These are phyloP conservation scores for Lucilia cuprina DNA, from an alignment of 1,140 invertebrate species.

Conservation along the genomic window DNA sequence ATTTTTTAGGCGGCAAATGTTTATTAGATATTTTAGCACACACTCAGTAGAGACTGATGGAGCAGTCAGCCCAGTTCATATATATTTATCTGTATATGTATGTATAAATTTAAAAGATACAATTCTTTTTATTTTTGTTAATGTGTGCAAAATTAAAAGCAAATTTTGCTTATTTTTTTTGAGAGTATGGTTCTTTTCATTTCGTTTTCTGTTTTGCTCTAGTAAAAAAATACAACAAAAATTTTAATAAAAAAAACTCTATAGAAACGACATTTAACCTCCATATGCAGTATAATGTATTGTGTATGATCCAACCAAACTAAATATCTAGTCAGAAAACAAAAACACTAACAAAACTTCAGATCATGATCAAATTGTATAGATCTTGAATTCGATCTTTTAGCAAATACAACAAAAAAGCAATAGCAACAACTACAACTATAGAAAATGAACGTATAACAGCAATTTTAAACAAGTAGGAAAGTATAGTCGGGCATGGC, in stretches of 20 bases:
- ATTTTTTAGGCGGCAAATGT: conserved; percentile 12
- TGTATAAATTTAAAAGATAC: too few species aligned
- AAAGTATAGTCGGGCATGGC: too few species aligned
- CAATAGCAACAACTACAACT: background rate
- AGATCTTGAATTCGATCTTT: conserved; percentile 13
- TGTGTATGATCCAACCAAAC: background rate
- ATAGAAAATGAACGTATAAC: background rate
- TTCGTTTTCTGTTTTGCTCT: background rate
- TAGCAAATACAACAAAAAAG: background rate
- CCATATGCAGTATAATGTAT: background rate
- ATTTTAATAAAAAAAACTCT: background rate
- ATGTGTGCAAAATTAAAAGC: background rate
- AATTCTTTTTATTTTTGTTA: background rate
- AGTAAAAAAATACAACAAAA: background rate
- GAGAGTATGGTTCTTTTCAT: background rate
- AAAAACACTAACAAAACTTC: background rate
- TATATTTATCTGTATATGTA: too few species aligned
- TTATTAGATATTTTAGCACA: conserved; percentile 29
- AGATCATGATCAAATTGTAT: conserved; percentile 5
- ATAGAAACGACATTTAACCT: conserved; percentile 5
- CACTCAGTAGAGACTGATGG: background rate
- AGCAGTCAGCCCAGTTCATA: background rate
- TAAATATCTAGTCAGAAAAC: background rate
- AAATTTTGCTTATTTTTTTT: background rate
- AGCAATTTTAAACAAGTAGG: too few species aligned